Evolutionary conservation across 2,113 vertebrate genomes (phyloP), one percentile per base, ranked within the genome.

Genomic region (Papio anubis): DNA sequence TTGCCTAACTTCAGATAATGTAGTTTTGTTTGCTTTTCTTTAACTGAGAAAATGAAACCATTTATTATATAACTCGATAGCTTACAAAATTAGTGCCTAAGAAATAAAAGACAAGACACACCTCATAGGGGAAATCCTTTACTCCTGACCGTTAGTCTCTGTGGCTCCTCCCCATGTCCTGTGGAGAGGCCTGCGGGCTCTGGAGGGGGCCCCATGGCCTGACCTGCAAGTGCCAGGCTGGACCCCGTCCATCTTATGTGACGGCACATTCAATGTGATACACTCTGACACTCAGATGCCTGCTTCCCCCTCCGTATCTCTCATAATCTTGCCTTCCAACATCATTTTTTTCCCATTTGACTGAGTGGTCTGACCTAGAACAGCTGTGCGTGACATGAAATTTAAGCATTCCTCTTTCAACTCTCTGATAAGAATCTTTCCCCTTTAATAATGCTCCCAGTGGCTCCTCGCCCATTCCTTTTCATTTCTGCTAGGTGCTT

Each of bases 401-500:
- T 81, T 52, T 85, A 93, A 97, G 88, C 79, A 79, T 78, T 95
- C 9, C 17, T 96, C 90, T 98, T 97, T 97, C 88, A 98, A 94
- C 84, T 95, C 86, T 90, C 92, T 79, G 90, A 90, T 85, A 95
- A 92, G 89, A 96, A 86, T 85, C 70, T 93, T 85, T 92, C 48
- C 72, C 70, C 81, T 96, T 95, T 96, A 96, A 96, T 97, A 95
- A 86, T 75, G 66, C 80, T 98, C 96, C 95, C 96, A 93, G 78
- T 88, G 94, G 96, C 48, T 90, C 78, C 92, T 96, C 4, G 55
- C 76, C 94, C 87, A 88, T 96, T 96, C 88, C 78, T 96, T 97
- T 97, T 97, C 81, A 97, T 97, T 96, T 96, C 85, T 95, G 84
- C 17, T 89, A 88, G 76, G 90, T 92, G 85, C 95, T 97, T 98